Percentiles rank a stretch among this genome's conserved stretches.
phyloP scores from a whole-genome alignment of 2,797 vertebrate genomes.

The Odontamblyopus lacepedii region DNA sequence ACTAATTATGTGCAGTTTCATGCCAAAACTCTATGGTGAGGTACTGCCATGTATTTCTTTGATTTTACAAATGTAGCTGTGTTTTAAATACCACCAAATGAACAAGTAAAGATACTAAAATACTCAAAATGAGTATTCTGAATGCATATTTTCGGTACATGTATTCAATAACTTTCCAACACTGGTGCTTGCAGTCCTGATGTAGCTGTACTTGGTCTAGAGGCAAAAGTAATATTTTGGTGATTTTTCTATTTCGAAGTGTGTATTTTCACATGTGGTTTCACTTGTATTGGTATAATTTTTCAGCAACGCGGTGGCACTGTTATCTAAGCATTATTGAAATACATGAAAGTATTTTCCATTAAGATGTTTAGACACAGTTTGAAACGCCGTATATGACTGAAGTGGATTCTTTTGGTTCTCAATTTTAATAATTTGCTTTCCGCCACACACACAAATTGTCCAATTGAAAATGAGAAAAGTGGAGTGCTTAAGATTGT shows the following conservation, averaged over 20 bases:
- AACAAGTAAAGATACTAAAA: too few species aligned
- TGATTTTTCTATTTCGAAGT: background rate
- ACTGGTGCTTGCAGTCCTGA: background rate
- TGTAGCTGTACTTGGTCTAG: background rate
- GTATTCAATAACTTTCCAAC: too few species aligned
- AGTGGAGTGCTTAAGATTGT: constrained; percentile 57
- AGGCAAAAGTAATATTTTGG: background rate
- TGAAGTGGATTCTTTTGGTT: constrained; percentile 37
- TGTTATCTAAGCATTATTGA: background rate
- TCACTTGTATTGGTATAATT: background rate
- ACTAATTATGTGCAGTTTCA: too few species aligned
- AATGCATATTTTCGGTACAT: too few species aligned
- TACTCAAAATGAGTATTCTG: too few species aligned
- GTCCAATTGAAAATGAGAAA: constrained; percentile 55
- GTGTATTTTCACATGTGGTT: background rate
- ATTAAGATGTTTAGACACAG: constrained; percentile 24
- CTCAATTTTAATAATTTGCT: constrained; percentile 57
- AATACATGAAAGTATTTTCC: background rate
- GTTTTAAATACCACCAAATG: too few species aligned
- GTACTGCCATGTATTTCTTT: too few species aligned
- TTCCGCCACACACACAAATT: constrained; percentile 48
- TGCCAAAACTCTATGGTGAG: too few species aligned
- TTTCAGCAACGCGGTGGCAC: background rate
- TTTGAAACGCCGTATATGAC: background rate
- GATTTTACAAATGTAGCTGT: too few species aligned